Conservation (phyloP, 2,113 vertebrate species). For the Paedocypris sp. region DNA sequence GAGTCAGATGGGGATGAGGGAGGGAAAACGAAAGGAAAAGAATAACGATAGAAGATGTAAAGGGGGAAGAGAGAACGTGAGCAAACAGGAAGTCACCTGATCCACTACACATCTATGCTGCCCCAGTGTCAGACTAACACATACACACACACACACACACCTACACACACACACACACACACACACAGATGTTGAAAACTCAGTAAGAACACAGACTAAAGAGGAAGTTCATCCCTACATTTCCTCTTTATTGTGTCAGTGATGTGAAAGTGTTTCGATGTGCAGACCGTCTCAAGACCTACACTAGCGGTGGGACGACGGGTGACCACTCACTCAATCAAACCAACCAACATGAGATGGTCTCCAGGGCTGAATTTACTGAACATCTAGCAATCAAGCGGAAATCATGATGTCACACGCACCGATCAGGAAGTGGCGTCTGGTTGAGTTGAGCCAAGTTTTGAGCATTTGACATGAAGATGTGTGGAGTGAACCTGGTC, state of each 20-base stretch:
- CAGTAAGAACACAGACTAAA: background rate
- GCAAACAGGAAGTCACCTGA: background rate
- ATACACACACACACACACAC: background rate
- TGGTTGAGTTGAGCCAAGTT: constrained; percentile 32
- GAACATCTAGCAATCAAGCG: no score
- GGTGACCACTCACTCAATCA: no score
- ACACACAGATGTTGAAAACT: background rate
- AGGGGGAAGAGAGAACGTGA: no score
- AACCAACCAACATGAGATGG: no score
- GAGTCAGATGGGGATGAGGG: no score
- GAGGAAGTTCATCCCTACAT: constrained; percentile 6
- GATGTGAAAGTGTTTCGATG: background rate
- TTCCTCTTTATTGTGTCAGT: background rate
- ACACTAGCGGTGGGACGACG: no score
- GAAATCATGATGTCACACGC: background rate
- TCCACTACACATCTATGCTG: background rate
- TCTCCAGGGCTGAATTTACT: no score
- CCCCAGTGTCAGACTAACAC: background rate
- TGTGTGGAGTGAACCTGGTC: background rate
- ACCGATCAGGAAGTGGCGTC: constrained; percentile 59
- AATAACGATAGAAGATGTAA: no score
- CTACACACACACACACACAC: background rate
- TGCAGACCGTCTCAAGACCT: no score
- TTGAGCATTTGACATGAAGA: constrained; percentile 3
- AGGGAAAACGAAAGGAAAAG: no score